These are phyloP conservation scores for Podilymbus podiceps DNA, from an alignment of 2,113 vertebrate species.

Conservation along the genomic window DNA sequence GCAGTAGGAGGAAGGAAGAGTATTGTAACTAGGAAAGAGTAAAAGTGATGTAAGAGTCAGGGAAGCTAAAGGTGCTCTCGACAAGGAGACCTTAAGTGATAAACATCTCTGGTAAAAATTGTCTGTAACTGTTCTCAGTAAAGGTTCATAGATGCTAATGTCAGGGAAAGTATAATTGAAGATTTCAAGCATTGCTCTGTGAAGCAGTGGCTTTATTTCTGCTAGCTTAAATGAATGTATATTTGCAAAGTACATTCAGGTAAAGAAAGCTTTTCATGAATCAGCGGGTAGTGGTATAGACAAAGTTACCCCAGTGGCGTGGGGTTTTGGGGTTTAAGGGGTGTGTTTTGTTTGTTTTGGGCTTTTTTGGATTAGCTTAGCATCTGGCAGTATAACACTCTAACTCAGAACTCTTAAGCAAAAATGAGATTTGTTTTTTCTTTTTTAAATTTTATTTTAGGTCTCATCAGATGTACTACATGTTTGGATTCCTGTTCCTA, in stretches of 20 bases:
- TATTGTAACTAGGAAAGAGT: neutral
- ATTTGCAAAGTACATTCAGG: neutral
- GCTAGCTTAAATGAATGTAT: neutral
- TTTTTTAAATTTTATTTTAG: slow-evolving; percentile 65
- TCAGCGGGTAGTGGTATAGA: neutral
- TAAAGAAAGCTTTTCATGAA: neutral
- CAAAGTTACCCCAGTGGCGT: neutral
- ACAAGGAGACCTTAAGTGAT: neutral
- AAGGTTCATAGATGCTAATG: neutral
- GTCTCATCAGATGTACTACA: slow-evolving; percentile 95
- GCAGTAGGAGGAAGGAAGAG: neutral
- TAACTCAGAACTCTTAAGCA: neutral
- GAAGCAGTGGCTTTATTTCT: neutral
- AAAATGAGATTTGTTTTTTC: neutral
- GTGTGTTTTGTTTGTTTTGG: too few species aligned
- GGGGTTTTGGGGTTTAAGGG: neutral
- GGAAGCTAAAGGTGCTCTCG: neutral
- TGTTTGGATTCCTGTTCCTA: slow-evolving; percentile 92
- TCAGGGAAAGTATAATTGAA: neutral
- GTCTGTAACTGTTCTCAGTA: neutral
- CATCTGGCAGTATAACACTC: neutral
- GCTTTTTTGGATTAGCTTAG: neutral
- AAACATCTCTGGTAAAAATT: neutral
- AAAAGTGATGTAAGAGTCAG: neutral
- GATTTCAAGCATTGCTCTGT: neutral